Percentiles rank a stretch among this genome's conserved stretches.
These are phyloP conservation scores for Entomobrya multifasciata DNA, from an alignment of 2,888 invertebrate species.

Conservation along the genomic window DNA sequence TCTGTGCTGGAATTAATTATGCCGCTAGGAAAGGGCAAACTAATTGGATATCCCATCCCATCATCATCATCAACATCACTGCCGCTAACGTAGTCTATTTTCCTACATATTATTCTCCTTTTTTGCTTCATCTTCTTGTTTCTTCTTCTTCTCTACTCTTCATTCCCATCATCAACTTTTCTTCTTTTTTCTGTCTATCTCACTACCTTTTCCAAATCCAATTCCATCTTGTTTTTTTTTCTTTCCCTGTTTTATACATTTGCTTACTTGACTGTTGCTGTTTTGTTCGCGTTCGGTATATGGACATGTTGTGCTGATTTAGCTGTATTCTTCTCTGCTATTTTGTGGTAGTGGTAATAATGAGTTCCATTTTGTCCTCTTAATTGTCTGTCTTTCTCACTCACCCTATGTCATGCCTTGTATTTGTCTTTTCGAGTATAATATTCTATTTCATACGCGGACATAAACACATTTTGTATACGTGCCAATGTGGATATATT, in stretches of 20 bases:
- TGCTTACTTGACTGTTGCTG: no score
- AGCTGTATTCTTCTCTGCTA: slow-evolving; percentile 2
- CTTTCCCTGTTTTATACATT: no score
- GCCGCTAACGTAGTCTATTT: slow-evolving; percentile 16
- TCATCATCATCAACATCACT: slow-evolving; percentile 16
- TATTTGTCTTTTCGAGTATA: neutral
- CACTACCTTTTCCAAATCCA: slow-evolving; percentile 57
- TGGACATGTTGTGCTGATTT: slow-evolving; percentile 29
- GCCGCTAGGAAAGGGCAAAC: slow-evolving; percentile 73
- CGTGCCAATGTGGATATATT: no score
- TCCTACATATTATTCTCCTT: neutral
- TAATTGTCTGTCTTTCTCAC: neutral
- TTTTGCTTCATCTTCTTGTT: neutral
- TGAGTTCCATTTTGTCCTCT: slow-evolving; percentile 47
- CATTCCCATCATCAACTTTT: slow-evolving; percentile 35
- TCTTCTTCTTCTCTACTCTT: neutral
- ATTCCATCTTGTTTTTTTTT: slow-evolving; percentile 53
- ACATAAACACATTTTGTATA: no score
- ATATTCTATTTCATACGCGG: no score
- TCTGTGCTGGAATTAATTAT: slow-evolving; percentile 73
- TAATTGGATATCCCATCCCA: slow-evolving; percentile 75
- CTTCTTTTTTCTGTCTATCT: no score
- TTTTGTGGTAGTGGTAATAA: slow-evolving; percentile 18
- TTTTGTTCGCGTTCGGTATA: no score
- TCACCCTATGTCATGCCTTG: neutral